Percentiles rank a stretch among this genome's conserved stretches.
These are phyloP conservation scores for Yponomeuta evonymella DNA, from an alignment of 2,888 invertebrate genomes.

Conservation along the genomic window DNA sequence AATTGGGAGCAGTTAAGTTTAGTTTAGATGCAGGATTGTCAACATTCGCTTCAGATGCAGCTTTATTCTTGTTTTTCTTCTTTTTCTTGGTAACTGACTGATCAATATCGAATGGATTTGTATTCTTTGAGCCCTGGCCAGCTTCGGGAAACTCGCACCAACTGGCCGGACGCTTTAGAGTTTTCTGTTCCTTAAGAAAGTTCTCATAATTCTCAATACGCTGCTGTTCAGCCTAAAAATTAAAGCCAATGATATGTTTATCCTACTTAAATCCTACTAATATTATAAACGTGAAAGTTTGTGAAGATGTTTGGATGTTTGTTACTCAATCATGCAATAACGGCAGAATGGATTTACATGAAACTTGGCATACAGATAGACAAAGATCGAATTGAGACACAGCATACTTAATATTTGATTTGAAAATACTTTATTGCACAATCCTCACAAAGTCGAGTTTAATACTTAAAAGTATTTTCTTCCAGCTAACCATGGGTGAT, in stretches of 20 bases:
- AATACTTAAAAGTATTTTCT: too few species aligned
- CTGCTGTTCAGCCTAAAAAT: constrained; percentile 59
- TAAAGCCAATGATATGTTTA: background rate
- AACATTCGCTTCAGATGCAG: constrained; percentile 11
- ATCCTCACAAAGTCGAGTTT: too few species aligned
- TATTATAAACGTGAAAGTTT: too few species aligned
- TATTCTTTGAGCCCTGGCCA: constrained; percentile 35
- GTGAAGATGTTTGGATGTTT: too few species aligned
- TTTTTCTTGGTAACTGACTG: constrained; percentile 26
- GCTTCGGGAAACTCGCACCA: constrained; percentile 76
- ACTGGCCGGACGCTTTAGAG: constrained; percentile 58
- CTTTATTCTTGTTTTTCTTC: constrained; percentile 25
- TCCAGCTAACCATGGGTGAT: too few species aligned
- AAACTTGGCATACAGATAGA: too few species aligned
- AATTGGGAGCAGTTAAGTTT: background rate
- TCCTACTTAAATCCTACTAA: too few species aligned
- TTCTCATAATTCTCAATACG: constrained; percentile 69
- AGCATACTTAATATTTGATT: too few species aligned
- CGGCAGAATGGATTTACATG: too few species aligned
- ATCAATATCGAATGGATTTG: constrained; percentile 17
- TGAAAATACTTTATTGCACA: too few species aligned
- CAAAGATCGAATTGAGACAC: too few species aligned
- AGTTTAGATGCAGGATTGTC: constrained; percentile 10
- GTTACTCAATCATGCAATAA: too few species aligned
- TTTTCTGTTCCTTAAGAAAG: constrained; percentile 67